phyloP scores from a whole-genome alignment of 2,888 invertebrate genomes.

The Tethea ocularis region DNA sequence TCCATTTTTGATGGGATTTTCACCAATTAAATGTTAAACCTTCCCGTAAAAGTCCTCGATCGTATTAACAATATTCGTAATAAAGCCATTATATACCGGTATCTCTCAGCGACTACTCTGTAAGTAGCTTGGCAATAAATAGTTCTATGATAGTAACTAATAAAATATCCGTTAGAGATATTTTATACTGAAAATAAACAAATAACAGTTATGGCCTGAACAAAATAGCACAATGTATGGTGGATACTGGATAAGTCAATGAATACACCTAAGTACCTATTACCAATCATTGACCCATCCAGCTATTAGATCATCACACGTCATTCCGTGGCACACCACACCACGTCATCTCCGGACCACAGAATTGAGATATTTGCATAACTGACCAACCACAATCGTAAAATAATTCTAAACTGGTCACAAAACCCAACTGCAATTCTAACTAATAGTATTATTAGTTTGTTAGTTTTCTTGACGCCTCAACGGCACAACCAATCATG shows the following conservation, averaged over 20 bases:
- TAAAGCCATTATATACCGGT: no score
- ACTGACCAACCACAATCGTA: conserved; percentile 28
- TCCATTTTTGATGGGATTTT: no score
- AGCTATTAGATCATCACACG: not conserved
- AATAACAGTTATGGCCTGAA: not conserved
- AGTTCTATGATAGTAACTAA: no score
- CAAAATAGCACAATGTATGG: not conserved
- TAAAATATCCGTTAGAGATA: not conserved
- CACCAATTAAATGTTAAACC: no score
- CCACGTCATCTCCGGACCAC: conserved; percentile 33
- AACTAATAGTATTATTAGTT: no score
- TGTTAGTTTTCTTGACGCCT: no score
- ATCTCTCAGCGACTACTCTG: no score
- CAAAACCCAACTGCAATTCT: conserved; percentile 18
- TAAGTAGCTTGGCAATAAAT: no score
- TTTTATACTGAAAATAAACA: not conserved
- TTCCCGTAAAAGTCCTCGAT: no score
- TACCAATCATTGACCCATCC: not conserved
- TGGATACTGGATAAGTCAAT: no score
- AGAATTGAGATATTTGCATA: conserved; percentile 50
- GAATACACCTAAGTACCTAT: not conserved
- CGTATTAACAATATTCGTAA: no score
- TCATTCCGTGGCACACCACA: conserved; percentile 27
- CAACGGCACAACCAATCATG: no score
- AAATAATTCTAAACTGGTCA: conserved; percentile 23